Evolutionary conservation across 2,113 vertebrate genomes (phyloP), one percentile per base, ranked within the genome.

Genomic region (Boulengeromyrus knoepffleri): DNA sequence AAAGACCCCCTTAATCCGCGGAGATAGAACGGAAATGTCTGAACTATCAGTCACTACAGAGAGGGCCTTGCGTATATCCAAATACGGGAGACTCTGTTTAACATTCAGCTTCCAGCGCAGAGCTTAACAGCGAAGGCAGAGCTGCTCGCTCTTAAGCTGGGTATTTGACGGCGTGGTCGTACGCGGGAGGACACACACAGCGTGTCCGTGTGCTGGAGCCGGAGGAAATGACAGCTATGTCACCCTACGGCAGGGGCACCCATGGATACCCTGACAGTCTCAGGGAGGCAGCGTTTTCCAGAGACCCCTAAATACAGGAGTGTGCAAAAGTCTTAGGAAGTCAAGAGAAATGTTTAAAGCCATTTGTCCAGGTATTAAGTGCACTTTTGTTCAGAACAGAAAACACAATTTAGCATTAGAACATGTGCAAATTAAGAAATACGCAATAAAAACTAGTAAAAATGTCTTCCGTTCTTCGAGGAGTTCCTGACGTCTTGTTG

Each of bases 11-110:
- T 95, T 95, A 93, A 95, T 95, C 96, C 92, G 94, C 93, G 94
- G 94, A 94, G 94, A 95, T 94, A 91, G 93, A 95, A 96, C 94
- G 91, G 94, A 97, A 97, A 97, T 96, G 95, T 95, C 96, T 95
- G 91, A 49, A 92, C 92, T 93, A 96, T 96, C 95, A 95, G 95
- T 97, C 95, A 96, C 91, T 91, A 92, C 89, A 92, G 93, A 93
- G 91, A 52, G 91, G 93, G 94, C 92, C 83, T 90, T 74, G 90
- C 88, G 90, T 90, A 92, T 90, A 93, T 90, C 93, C 91, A 91
- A 93, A 90, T 84, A 88, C 86, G 85, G 47, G 50, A 85, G 88
- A 90, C 90, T 90, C 92, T 93, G 92, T 91, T 95, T 94, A 94
- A 92, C 93, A 95, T 95, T 94, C 91, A 93, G 91, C 92, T 88